Base-by-base conservation (phyloP, 2,888 invertebrate genomes). In the Prenolepis imparis region DNA sequence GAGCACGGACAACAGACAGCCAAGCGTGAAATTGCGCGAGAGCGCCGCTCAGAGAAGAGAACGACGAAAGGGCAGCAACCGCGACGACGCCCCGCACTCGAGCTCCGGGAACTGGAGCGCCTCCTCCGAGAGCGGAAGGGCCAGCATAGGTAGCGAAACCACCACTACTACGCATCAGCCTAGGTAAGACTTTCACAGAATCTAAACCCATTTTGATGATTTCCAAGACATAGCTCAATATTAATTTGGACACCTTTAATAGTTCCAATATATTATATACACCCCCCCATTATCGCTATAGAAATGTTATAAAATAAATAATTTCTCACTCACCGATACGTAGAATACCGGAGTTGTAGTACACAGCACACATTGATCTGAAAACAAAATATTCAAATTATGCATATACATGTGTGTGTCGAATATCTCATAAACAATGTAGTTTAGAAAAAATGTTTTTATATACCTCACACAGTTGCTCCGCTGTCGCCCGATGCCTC, bases 91-190 rank as follows among this genome's bases (percentile, higher is more conserved):
- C 92, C 97, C 97, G 52, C 97, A 98, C 95, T 98, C 98, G 1
- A 98, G 98, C 18, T 97, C 98, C 91, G 99, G 99, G 57, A 98
- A 99, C 95, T 99, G 99, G 99, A 98, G 98, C 89, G 98, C 98
- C 1, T 98, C 98, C 93, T 98, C 98, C 0, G 98, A 98, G 94
- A 98, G 98, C 77, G 98, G 98, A 28, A 95, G 98, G 85, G 97
- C 98, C 6, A 98, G 98, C 78, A 97, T 98, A 84, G 98, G 97
- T 86, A 98, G 98, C 70, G 98, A 98, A 95, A 97, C 97, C 68
- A 97, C 97, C 84, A 95, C 96, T 0, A 96, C 96, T 8, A 97
- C 97, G 15, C 93, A 94, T 85, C 94, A 94, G 81, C 94, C 94
- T 21, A 94, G 94, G 93, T 95, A 77, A 77, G 3, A 61, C 9